Evolutionary conservation across 1,140 invertebrate species (phyloP).

Genomic region (Musca vetustissima): DNA sequence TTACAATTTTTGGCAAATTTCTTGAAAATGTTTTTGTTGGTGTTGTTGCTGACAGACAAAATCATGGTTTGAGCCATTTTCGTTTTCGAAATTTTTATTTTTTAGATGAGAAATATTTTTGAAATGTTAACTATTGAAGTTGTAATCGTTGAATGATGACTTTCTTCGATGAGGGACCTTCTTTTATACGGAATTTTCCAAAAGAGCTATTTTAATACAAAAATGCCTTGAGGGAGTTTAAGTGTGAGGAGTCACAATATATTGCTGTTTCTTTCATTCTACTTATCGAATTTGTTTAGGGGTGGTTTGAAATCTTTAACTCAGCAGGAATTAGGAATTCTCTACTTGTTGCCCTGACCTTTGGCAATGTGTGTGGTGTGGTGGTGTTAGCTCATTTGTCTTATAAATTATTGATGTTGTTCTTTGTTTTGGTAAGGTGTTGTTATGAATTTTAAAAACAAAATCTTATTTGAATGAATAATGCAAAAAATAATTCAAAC

Average conservation of each 20-base stretch:
- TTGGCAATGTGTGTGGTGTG: no score
- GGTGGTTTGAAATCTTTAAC: background rate
- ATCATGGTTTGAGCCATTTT: background rate
- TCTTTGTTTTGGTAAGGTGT: no score
- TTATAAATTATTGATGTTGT: no score
- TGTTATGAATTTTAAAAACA: no score
- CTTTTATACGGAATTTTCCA: background rate
- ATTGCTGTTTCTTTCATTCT: background rate
- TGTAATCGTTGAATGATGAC: slow-evolving; percentile 3
- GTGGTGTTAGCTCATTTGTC: no score
- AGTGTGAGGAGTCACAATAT: background rate
- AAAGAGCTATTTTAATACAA: background rate
- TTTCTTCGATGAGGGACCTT: background rate
- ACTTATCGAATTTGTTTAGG: background rate
- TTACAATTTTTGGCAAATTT: slow-evolving; percentile 39
- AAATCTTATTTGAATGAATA: no score
- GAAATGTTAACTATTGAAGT: background rate
- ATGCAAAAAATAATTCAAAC: no score
- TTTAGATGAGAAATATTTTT: background rate
- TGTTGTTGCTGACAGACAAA: background rate
- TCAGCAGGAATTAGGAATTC: background rate
- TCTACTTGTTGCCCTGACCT: background rate
- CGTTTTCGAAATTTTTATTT: background rate
- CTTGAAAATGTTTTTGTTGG: slow-evolving; percentile 35
- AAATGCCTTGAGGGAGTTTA: background rate